Evolutionary conservation across 2,888 invertebrate genomes (phyloP), one percentile per base, ranked within the genome.

Genomic region (Ptilodon capucinus): DNA sequence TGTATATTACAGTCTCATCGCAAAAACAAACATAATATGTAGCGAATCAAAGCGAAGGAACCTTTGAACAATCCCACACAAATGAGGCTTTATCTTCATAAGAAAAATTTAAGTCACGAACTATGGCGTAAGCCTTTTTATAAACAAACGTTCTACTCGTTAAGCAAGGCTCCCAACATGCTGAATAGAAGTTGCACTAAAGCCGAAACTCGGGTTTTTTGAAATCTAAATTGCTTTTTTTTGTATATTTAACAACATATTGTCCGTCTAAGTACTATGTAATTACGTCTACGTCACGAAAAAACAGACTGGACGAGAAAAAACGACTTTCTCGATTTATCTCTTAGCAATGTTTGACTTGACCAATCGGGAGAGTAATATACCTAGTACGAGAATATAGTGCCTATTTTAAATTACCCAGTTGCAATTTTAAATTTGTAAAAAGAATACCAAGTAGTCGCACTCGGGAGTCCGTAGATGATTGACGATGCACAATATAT

Each of bases 401-500:
- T 14, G 6, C 6, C 11, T 35, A 32, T 81, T 80, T 81, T 79
- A 83, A 86, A 84, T 80, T 32, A 32, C 14, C 3, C 78, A 79
- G 75, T 74, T 77, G 73, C 78, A 78, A 82, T 16, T 34, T 36
- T 79, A 80, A 13, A 14, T 14, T 32, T 77, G 74, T 61, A 76
- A 76, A 78, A 75, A 76, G 74, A 80, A 76, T 79, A 74, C 72
- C 73, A 67, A 72, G 70, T 71, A 66, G 64, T 57, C 69, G 63
- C 72, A 70, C 74, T 75, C 73, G 69, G 68, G 67, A 64, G 71
- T 66, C 68, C 69, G 66, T 57, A 60, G 61, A 81, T 87, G 89
- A 89, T 87, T 85, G 84, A 89, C 84, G 86, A 85, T 67, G 71
- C 60, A 68, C 80, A 74, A 81, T 81, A 74, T 72, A 68, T 71